Base-by-base conservation (phyloP, 2,113 vertebrate species). In the Nannospalax galili region DNA sequence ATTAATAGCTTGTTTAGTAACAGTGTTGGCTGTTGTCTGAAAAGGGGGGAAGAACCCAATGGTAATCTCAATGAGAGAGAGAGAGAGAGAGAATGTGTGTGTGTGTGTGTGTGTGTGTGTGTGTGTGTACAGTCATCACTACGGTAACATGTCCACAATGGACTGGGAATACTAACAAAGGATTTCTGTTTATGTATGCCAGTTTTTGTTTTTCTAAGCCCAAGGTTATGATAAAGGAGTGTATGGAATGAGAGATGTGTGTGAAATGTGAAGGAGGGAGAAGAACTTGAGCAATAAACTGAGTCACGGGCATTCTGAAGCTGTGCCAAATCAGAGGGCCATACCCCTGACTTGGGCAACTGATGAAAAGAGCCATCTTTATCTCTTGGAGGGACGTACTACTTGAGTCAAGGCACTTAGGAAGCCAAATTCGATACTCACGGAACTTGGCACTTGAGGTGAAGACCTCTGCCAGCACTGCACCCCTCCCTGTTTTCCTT, bases 1-100 rank as follows among this genome's bases (percentile, higher is more conserved):
- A 94, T 78, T 96, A 97, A 79, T 52, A 97, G 75, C 65, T 85
- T 97, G 91, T 97, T 98, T 97, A 98, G 97, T 93, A 97, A 94
- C 94, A 96, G 73, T 56, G 72, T 81, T 96, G 84, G 84, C 93
- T 77, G 86, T 60, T 92, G 87, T 77, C 92, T 70, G 40, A 97
- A 89, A 72, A 96, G 64, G 52, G 42, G 70, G 75, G 24, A 92
- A n/a, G 35, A 97, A 74, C 28, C 93, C 16, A 87, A 90, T 73
- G 95, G 95, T 72, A 98, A 81, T 56, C 96, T 90, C 48, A 86
- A 30, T 30, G 30, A 19, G 15, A 62, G 20, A 52, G 48, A 52
- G 48, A 52, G 48, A 52, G 48, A 52, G 48, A 52, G 48, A 7
- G 12, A 28, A 24, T 32, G 7, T 75, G 70, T 72, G 89, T 45